Conservation (phyloP, 2,888 invertebrate species). For the Lathronympha strigana region DNA sequence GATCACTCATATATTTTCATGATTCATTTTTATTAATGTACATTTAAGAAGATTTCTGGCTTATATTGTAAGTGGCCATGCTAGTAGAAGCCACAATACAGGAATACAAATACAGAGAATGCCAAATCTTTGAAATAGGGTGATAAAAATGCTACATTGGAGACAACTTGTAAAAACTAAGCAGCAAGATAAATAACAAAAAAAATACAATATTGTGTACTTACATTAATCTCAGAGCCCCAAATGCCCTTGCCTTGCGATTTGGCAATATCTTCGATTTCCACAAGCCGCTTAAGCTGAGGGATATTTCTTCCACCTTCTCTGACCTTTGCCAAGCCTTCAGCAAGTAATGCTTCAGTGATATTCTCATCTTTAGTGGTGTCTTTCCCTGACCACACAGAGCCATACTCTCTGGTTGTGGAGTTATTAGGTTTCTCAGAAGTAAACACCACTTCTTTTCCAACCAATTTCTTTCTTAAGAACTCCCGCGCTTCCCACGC, state of each 20-base stretch:
- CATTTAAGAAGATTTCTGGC: too few relatives aligned
- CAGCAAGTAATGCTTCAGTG: constrained; percentile 93
- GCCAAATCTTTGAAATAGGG: too few relatives aligned
- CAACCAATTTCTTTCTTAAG: constrained; percentile 95
- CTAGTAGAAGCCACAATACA: too few relatives aligned
- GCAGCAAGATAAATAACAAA: too few relatives aligned
- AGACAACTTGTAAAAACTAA: too few relatives aligned
- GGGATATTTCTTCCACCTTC: constrained; percentile 84
- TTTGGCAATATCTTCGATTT: constrained; percentile 96
- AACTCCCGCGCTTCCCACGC: constrained; percentile 99
- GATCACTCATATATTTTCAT: too few relatives aligned
- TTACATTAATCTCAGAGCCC: constrained; percentile 77
- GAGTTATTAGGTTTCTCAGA: constrained; percentile 93
- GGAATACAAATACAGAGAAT: too few relatives aligned
- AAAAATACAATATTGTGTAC: too few relatives aligned
- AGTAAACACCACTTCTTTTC: constrained; percentile 94
- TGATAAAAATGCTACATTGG: too few relatives aligned
- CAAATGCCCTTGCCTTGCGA: constrained; percentile 94
- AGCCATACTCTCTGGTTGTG: constrained; percentile 93
- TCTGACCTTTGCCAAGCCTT: constrained; percentile 94
- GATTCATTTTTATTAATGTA: too few relatives aligned
- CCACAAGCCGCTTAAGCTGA: constrained; percentile 88
- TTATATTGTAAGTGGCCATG: too few relatives aligned
- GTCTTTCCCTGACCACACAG: constrained; percentile 93
- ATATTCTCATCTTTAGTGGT: constrained; percentile 92